A percentile compares a stretch with the other conserved stretches of the same genome.
phyloP scores from a whole-genome alignment of 1,140 invertebrate genomes.

The Rhynchophorus ferrugineus region DNA sequence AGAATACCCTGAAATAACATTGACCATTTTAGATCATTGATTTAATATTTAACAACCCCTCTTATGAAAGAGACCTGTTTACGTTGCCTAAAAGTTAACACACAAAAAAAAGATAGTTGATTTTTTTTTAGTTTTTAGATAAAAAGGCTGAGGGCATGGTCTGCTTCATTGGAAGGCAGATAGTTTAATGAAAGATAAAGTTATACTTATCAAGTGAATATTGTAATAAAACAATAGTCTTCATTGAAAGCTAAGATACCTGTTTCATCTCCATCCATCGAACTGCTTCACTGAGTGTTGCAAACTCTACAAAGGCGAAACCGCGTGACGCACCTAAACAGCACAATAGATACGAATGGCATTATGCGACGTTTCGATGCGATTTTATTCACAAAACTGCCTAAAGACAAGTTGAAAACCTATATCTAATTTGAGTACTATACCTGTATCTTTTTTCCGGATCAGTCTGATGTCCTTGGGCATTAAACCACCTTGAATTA shows the following conservation, averaged over 20 bases:
- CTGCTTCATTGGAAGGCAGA: constrained; percentile 11
- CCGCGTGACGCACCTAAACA: constrained; percentile 77
- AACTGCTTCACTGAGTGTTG: constrained; percentile 77
- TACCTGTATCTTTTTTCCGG: constrained; percentile 81
- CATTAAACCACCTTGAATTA: constrained; percentile 62
- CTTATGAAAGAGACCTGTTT: constrained; percentile 39
- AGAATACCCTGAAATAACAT: constrained; percentile 52
- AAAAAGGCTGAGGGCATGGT: constrained; percentile 11
- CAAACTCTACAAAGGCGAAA: constrained; percentile 96
- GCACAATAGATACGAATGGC: constrained; percentile 43
- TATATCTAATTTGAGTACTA: constrained; percentile 12
- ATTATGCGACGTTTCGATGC: constrained; percentile 37
- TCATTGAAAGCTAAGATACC: constrained; percentile 53
- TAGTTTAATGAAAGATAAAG: constrained; percentile 1
- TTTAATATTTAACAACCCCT: constrained; percentile 33
- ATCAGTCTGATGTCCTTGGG: constrained; percentile 81
- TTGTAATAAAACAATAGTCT: constrained; percentile 11
- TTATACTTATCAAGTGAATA: constrained; percentile 17
- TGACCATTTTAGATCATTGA: constrained; percentile 23
- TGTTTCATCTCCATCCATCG: constrained; percentile 91
- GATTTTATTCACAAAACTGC: constrained; percentile 33
- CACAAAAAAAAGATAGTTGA: not conserved
- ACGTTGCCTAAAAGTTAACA: constrained; percentile 28
- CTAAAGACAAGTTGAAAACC: constrained; percentile 32
- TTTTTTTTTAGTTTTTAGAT: constrained; percentile 4